Base-by-base conservation (phyloP, 2,797 vertebrate species). In the Cephalopachus bancanus region DNA sequence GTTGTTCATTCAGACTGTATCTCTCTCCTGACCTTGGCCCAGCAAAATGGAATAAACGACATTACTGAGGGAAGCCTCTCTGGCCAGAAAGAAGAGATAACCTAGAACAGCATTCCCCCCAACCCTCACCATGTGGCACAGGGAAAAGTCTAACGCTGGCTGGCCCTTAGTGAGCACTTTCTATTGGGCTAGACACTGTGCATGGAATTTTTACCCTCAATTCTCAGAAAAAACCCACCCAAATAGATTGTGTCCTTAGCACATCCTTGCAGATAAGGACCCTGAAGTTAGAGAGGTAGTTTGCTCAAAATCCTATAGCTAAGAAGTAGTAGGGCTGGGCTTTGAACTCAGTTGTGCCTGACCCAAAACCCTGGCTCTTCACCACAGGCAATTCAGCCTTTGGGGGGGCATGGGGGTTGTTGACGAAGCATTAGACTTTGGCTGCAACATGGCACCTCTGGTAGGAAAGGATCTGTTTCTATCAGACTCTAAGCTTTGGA, bases 351-450 rank as follows among this genome's bases (percentile, higher is more conserved):
- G 10, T 16, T 75, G 16, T 5, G 7, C 17, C 14, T 11, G 14
- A 16, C 24, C 37, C 19, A 69, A 64, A 4, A 44, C 57, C 16
- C 81, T 10, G 28, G 24, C 57, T 79, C n/a, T 44, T 37, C 49
- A 44, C 26, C 49, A 33, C 7, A 49, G 17, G 60, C 14, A 33
- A 17, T 2, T 81, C 69, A 44, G 44, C 37, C 53, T 37, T 14
- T 1, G 6, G 4, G 22, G 16, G 14, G 5, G 19, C 5, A 0
- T 1, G 1, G 8, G 8, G 1, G 10, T 6, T 62, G 57, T 81
- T 20, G n/a, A 10, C 26, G 3, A 53, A 51, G 49, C 59, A 33
- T 14, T 24, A 30, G 37, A 19, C 19, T 26, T 76, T 10, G 60
- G 44, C 67, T 59, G 33, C 62, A 57, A 30, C 64, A 28, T 1